phyloP scores from a whole-genome alignment of 2,888 invertebrate genomes.

The Lacanobia oleracea region DNA sequence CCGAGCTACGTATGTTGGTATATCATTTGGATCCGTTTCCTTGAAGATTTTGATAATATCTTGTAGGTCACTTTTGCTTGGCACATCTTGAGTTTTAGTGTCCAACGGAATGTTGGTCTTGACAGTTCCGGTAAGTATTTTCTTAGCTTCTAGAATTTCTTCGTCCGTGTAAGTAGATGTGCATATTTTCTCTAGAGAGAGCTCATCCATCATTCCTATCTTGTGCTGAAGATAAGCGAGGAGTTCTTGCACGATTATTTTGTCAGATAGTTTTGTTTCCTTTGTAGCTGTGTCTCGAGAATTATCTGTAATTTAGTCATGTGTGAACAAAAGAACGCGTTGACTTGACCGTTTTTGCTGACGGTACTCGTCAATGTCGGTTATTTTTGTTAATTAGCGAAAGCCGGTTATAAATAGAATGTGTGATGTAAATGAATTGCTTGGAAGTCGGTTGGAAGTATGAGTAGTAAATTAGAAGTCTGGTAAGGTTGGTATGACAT shows the following conservation, averaged over 20 bases:
- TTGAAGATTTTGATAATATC: constrained; percentile 22
- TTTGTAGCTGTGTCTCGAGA: not conserved
- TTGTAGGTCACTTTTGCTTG: not conserved
- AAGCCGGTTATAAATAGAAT: no score
- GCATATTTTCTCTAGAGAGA: constrained; percentile 26
- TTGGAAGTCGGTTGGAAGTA: not conserved
- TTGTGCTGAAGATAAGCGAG: constrained; percentile 43
- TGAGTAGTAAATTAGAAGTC: not conserved
- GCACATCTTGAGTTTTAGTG: not conserved
- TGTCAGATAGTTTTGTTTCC: constrained; percentile 7
- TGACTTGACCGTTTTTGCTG: not conserved
- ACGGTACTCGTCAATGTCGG: not conserved
- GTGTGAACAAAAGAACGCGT: constrained; percentile 8
- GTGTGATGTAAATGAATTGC: not conserved
- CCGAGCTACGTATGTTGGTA: constrained; percentile 20
- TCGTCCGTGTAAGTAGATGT: not conserved
- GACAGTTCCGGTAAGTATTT: not conserved
- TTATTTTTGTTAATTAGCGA: not conserved
- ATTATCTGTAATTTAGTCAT: constrained; percentile 42
- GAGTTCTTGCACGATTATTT: constrained; percentile 30
- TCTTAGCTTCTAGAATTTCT: constrained; percentile 28
- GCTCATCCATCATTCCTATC: constrained; percentile 23
- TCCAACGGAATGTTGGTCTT: not conserved
- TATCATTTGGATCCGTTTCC: not conserved
- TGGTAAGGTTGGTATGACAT: no score